Conservation (phyloP, 2,113 vertebrate species). For the Calyptomena viridis region DNA sequence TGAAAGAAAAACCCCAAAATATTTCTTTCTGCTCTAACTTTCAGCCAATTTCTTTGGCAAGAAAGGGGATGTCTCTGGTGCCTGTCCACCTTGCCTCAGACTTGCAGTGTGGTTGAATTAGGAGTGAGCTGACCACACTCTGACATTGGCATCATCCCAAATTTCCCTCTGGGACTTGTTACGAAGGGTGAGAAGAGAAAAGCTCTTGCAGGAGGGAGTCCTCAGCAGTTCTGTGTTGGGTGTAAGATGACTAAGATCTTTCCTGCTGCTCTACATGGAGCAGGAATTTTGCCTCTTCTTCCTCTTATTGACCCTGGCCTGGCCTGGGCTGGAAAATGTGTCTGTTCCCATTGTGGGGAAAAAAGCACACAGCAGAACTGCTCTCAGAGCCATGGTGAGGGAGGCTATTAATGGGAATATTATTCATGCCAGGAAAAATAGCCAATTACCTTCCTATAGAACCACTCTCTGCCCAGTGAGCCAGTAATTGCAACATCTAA, state of each 20-base stretch:
- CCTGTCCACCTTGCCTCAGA: no score
- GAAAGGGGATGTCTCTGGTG: not conserved
- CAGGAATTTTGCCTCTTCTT: not conserved
- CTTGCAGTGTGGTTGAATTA: not conserved
- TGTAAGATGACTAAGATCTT: not conserved
- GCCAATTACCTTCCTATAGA: conserved; percentile 54
- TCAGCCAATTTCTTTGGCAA: not conserved
- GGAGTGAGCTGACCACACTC: accelerated
- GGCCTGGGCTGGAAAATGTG: not conserved
- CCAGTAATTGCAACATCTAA: conserved; percentile 41
- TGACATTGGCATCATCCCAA: not conserved
- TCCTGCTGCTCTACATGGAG: not conserved
- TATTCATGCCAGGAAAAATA: conserved; percentile 66
- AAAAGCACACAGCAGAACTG: not conserved
- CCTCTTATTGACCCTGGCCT: not conserved
- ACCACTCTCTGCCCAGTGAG: conserved; percentile 41
- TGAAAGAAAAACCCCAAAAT: not conserved
- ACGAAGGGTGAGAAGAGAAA: not conserved
- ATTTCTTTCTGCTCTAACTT: not conserved
- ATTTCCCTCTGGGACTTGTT: not conserved
- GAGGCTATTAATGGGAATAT: conserved; percentile 21
- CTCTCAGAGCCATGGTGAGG: not conserved
- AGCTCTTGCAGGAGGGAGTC: not conserved
- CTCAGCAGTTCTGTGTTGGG: not conserved
- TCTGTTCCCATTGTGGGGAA: not conserved